Percentiles rank a stretch among this genome's conserved stretches.
These are phyloP conservation scores for Stichodactyla mertensii DNA, from an alignment of 64 coral and sea anemone genomes.

Conservation along the genomic window DNA sequence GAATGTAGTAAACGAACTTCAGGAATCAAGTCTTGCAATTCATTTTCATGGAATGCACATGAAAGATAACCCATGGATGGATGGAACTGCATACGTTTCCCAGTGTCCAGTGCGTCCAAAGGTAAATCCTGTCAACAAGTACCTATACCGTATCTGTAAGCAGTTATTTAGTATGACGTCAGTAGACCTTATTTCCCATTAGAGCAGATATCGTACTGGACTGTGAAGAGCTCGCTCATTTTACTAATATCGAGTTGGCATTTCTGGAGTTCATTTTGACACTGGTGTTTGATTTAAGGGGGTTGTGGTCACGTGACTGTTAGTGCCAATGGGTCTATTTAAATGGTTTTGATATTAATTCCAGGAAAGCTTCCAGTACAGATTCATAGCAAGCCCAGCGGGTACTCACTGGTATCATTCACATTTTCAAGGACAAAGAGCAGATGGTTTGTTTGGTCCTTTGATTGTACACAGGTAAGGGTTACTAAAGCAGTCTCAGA, in stretches of 20 bases:
- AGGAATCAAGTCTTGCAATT: slow-evolving; percentile 17
- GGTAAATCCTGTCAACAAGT: neutral
- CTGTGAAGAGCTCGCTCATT: too few species aligned
- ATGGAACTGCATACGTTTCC: slow-evolving; percentile 33
- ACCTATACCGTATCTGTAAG: neutral
- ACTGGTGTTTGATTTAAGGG: neutral
- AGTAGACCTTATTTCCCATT: neutral
- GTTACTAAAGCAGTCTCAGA: neutral
- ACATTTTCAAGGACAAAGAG: slow-evolving; percentile 12
- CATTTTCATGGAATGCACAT: slow-evolving; percentile 52
- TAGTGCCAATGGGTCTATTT: neutral
- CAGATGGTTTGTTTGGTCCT: slow-evolving; percentile 28
- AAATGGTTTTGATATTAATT: neutral
- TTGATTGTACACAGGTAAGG: slow-evolving; percentile 32
- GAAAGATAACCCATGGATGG: slow-evolving; percentile 53
- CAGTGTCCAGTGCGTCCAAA: slow-evolving; percentile 40
- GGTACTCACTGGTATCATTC: slow-evolving; percentile 49
- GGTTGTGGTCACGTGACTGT: neutral
- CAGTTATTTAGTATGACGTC: neutral
- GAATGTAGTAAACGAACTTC: slow-evolving; percentile 41
- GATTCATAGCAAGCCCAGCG: slow-evolving; percentile 29
- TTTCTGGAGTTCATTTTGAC: neutral
- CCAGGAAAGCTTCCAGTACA: slow-evolving; percentile 39
- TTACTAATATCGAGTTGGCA: too few species aligned
- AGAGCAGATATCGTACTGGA: too few species aligned